Percentiles rank a stretch among this genome's conserved stretches.
Evolutionary conservation across 2,888 invertebrate genomes (phyloP).

Genomic region (Disparrhopalites patrizii): DNA sequence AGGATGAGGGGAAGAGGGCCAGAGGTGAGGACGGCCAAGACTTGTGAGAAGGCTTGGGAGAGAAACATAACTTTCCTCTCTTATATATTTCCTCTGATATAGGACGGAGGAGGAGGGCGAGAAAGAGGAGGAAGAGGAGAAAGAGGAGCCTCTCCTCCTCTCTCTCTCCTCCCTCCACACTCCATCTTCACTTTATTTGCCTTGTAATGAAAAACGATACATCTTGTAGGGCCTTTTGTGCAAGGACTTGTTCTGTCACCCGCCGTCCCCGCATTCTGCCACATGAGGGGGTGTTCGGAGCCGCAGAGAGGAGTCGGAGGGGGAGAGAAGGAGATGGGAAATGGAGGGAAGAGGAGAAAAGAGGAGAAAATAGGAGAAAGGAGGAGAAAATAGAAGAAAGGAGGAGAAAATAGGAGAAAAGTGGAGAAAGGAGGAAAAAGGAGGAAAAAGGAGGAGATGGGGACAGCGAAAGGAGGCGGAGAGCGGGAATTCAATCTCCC

Average conservation of each 20-base stretch:
- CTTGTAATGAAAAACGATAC: too few species aligned
- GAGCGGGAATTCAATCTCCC: too few species aligned
- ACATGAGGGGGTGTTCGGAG: too few species aligned
- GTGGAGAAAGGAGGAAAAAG: not conserved
- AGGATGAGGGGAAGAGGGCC: not conserved
- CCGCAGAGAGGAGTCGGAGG: constrained; percentile 17
- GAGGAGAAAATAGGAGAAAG: not conserved
- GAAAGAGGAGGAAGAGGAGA: not conserved
- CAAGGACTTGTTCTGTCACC: not conserved
- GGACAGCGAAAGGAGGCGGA: not conserved
- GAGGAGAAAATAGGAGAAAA: not conserved
- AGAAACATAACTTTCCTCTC: too few species aligned
- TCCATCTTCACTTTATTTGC: not conserved
- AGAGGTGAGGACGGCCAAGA: not conserved
- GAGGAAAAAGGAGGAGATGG: not conserved
- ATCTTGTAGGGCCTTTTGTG: too few species aligned
- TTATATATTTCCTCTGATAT: too few species aligned
- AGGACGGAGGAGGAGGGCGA: too few species aligned
- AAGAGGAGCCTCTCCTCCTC: constrained; percentile 17
- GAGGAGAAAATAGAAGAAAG: not conserved
- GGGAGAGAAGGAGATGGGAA: constrained; percentile 10
- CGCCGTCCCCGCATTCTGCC: constrained; percentile 7
- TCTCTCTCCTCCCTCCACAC: constrained; percentile 1
- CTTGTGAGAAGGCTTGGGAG: too few species aligned
- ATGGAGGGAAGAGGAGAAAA: not conserved